Conservation (phyloP, 2,888 invertebrate species). For the Heliconius aoede region DNA sequence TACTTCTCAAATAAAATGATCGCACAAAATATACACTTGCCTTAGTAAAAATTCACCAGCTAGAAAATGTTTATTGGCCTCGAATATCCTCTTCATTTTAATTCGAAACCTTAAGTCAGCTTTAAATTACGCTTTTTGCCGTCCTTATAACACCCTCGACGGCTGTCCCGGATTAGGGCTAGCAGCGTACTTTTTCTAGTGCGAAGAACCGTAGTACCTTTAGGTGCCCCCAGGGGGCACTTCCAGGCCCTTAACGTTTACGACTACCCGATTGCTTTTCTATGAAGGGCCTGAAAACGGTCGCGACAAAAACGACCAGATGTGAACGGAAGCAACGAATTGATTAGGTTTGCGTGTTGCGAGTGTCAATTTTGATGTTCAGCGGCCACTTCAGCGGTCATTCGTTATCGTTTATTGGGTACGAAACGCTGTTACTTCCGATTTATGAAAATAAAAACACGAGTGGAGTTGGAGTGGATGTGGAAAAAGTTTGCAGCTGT, state of each 20-base stretch:
- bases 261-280: constrained; percentile 86
- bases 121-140: constrained; percentile 83
- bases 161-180: constrained; percentile 74
- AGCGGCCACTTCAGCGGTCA: constrained; percentile 52
- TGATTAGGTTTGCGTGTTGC: constrained; percentile 61
- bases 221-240: constrained; percentile 83
- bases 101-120: constrained; percentile 82
- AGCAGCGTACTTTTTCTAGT: constrained; percentile 78
- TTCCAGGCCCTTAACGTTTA: constrained; percentile 85
- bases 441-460: constrained; percentile 53
- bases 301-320: constrained; percentile 75
- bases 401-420: constrained; percentile 45
- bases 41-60: constrained; percentile 36
- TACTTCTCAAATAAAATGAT: not conserved
- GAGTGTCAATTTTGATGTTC: constrained; percentile 54
- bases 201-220: constrained; percentile 79
- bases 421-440: constrained; percentile 50
- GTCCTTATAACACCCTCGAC: constrained; percentile 78
- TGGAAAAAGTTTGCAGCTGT: constrained; percentile 14
- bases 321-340: constrained; percentile 67
- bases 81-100: constrained; percentile 72
- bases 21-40: constrained; percentile 12
- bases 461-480: not conserved
- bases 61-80: constrained; percentile 41
- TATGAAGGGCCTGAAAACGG: constrained; percentile 78